Conservation (phyloP, 2,888 invertebrate species). For the Xanthorhoe designata region DNA sequence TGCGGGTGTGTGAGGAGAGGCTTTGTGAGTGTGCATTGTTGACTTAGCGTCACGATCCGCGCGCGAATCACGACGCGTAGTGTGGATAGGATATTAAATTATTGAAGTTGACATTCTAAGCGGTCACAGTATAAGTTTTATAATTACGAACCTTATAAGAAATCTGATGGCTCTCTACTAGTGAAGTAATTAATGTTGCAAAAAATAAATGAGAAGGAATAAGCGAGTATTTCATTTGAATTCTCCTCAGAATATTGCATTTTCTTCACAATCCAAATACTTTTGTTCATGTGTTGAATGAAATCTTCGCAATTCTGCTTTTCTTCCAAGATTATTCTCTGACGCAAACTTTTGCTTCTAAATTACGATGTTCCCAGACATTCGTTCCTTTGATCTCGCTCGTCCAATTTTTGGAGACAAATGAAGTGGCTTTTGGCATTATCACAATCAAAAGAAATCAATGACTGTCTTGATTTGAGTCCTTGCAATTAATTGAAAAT, state of each 20-base stretch:
- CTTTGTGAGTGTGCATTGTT: too few relatives aligned
- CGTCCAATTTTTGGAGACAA: constrained; percentile 32
- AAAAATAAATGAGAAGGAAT: too few relatives aligned
- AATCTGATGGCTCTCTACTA: too few relatives aligned
- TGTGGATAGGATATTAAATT: too few relatives aligned
- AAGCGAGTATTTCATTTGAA: background rate
- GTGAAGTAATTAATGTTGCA: too few relatives aligned
- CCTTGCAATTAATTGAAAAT: constrained; percentile 12
- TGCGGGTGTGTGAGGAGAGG: too few relatives aligned
- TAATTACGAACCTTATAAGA: too few relatives aligned
- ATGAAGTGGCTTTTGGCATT: constrained; percentile 21
- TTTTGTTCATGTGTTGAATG: constrained; percentile 11
- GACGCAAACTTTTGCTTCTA: constrained; percentile 17
- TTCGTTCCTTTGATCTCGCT: constrained; percentile 24
- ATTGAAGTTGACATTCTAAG: too few relatives aligned
- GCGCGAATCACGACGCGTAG: too few relatives aligned
- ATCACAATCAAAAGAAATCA: constrained; percentile 32
- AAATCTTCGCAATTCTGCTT: constrained; percentile 13
- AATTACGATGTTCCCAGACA: constrained; percentile 13
- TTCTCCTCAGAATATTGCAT: background rate
- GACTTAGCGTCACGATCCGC: too few relatives aligned
- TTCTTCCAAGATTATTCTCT: constrained; percentile 16
- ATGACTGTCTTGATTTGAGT: constrained; percentile 8
- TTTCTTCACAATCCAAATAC: background rate
- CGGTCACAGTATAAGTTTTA: too few relatives aligned